Conservation (phyloP, 1,140 invertebrate genomes). For the Phymorhynchus buccinoides region DNA sequence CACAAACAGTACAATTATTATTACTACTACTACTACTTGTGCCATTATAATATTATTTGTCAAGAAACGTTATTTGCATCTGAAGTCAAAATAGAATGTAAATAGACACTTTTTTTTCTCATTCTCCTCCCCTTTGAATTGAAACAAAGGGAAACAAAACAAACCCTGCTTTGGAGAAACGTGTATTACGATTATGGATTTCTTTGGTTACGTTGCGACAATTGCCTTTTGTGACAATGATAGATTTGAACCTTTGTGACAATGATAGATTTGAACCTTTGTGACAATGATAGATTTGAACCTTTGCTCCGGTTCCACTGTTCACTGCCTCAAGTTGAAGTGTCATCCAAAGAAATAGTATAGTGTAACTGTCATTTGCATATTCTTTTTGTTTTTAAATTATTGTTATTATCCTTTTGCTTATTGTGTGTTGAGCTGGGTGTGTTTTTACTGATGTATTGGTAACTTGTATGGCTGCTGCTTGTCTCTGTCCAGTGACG, state of each 20-base stretch:
- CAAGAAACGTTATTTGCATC: not conserved
- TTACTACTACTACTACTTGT: too few relatives aligned
- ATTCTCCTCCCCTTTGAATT: not conserved
- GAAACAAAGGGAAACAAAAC: not conserved
- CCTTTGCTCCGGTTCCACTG: not conserved
- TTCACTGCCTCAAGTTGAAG: slow-evolving; percentile 20
- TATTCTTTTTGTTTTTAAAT: too few relatives aligned
- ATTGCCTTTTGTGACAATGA: too few relatives aligned
- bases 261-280: too few relatives aligned
- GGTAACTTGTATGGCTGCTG: slow-evolving; percentile 21
- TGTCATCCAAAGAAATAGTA: slow-evolving; percentile 24
- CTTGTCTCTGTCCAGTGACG: slow-evolving; percentile 18
- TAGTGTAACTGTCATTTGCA: too few relatives aligned
- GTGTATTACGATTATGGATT: slow-evolving; percentile 14
- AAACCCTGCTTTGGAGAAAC: too few relatives aligned
- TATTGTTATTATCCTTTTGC: slow-evolving; percentile 1
- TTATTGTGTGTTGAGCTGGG: slow-evolving; percentile 1
- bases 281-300: slow-evolving; percentile 19
- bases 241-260: too few relatives aligned
- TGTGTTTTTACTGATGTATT: not conserved
- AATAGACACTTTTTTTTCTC: slow-evolving; percentile 3
- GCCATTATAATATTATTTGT: slow-evolving; percentile 2
- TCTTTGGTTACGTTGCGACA: slow-evolving; percentile 9
- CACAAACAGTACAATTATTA: not conserved
- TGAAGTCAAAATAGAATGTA: slow-evolving; percentile 18